Conservation (phyloP, 2,797 vertebrate genomes). For the Pristis pectinata region DNA sequence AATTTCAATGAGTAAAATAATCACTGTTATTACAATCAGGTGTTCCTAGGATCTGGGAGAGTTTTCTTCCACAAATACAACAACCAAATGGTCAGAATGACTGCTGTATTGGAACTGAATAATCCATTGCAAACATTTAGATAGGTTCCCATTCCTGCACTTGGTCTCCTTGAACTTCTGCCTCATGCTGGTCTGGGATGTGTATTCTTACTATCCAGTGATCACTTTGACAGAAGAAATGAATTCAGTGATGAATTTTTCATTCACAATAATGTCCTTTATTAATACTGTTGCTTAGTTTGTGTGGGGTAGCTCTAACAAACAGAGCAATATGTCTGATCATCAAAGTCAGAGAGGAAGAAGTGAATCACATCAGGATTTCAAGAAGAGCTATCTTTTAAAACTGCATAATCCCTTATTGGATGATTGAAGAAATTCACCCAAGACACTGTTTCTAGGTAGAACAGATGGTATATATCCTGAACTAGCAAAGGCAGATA, state of each 20-base stretch:
- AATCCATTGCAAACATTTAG: background rate
- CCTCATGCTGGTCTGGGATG: background rate
- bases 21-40: no score
- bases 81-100: background rate
- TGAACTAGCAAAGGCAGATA: background rate
- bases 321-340: background rate
- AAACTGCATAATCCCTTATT: no score
- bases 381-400: background rate
- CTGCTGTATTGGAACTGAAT: background rate
- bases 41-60: background rate
- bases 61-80: background rate
- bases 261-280: background rate
- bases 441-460: background rate
- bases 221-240: background rate
- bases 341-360: background rate
- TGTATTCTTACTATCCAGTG: background rate
- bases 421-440: background rate
- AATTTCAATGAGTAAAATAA: no score
- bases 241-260: background rate
- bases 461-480: background rate
- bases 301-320: background rate
- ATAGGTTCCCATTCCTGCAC: background rate
- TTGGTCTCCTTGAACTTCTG: background rate
- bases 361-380: background rate
- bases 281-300: background rate